A percentile compares a stretch with the other conserved stretches of the same genome.
Conservation (phyloP, 2,888 invertebrate species). For the Ganaspis brasiliensis region DNA sequence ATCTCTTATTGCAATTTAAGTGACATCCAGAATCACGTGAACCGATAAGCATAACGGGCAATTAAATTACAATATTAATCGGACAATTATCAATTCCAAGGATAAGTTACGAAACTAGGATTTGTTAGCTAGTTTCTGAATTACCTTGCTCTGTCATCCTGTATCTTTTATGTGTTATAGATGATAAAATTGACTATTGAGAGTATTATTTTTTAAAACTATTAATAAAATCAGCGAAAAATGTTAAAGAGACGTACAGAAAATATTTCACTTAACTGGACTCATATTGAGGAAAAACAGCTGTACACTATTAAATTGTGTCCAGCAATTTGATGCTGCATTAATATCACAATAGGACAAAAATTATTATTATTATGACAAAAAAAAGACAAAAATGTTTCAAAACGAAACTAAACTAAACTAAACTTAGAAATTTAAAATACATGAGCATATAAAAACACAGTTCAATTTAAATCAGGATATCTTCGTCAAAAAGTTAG, state of each 20-base stretch:
- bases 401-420: too few relatives aligned
- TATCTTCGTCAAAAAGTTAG: too few relatives aligned
- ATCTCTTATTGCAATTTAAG: conserved; percentile 9
- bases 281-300: too few relatives aligned
- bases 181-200: neutral
- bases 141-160: conserved; percentile 27
- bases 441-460: too few relatives aligned
- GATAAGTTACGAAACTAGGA: conserved; percentile 39
- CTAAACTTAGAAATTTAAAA: too few relatives aligned
- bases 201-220: neutral
- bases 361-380: too few relatives aligned
- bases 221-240: neutral
- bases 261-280: too few relatives aligned
- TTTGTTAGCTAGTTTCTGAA: neutral
- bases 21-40: conserved; percentile 26
- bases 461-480: too few relatives aligned
- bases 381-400: too few relatives aligned
- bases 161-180: neutral
- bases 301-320: too few relatives aligned
- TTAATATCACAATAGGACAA: too few relatives aligned
- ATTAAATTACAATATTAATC: conserved; percentile 40
- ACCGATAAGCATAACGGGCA: conserved; percentile 19
- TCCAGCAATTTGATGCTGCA: too few relatives aligned
- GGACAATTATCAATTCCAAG: conserved; percentile 40
- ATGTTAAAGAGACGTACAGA: neutral